Base-by-base conservation (phyloP, 2,888 invertebrate genomes). In the Thumatha senex region DNA sequence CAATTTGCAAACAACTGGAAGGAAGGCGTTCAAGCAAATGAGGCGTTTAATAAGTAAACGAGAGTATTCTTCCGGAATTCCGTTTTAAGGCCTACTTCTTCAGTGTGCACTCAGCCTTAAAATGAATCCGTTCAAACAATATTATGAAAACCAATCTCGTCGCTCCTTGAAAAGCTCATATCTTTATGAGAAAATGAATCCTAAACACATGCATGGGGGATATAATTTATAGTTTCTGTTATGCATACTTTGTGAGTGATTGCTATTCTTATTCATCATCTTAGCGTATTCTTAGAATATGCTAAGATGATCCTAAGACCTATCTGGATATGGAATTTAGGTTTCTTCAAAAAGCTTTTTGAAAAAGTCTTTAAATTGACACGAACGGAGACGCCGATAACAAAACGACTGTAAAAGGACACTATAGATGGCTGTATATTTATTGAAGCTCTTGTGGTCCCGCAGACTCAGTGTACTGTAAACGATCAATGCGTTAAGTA, bases 121-220 rank as follows among this genome's bases (percentile, higher is more conserved):
- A 47, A 30, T 47, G 51, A 46, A 51, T 33, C 40, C 47, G 47
- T 47, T 47, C 51, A 47, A 51, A 51, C 51, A 51, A 51, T 43
- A 47, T 51, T 51, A 51, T 47, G 43, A 44, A 33, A 12, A 33
- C 40, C 51, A 51, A 51, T 47, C 51, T 47, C 39, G 39, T 12
- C 40, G 51, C 42, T 40, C 34, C 42, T 47, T 43, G 15, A 35
- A 47, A 38, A 42, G 47, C 47, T 51, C 30, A 51, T 46, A 44
- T 38, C 47, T 47, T 47, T 30, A 47, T 44, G 51, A 51, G 43
- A 35, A 47, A 43, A 47, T 36, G 36, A 29, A 42, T 46, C 38
- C 18, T 36, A 12, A 51, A 46, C 41, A 51, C 41, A 46, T 50
- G 38, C 18, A 40, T 31, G 36, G 12, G 34, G 3, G 10, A 18